Evolutionary conservation across 1,140 invertebrate species (phyloP).

Genomic region (Euschistus heros): DNA sequence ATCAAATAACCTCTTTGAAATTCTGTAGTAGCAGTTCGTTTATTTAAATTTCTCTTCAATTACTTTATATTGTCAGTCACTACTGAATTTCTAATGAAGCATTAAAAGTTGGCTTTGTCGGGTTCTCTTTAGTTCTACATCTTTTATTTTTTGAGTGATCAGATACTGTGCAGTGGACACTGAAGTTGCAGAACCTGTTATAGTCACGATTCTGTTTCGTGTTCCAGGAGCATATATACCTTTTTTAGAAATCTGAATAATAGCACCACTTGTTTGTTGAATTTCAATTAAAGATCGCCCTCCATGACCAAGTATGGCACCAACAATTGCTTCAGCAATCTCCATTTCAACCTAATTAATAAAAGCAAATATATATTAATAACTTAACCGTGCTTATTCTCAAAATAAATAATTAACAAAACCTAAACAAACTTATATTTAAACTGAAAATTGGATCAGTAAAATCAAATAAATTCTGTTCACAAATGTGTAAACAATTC

Average conservation of each 20-base stretch:
- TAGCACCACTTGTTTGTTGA: constrained; percentile 89
- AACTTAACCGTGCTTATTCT: no score
- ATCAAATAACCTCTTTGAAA: no score
- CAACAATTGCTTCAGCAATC: constrained; percentile 90
- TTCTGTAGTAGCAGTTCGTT: no score
- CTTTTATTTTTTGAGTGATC: constrained; percentile 89
- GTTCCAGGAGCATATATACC: constrained; percentile 92
- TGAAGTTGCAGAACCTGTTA: constrained; percentile 75
- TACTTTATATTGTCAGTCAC: no score
- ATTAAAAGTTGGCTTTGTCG: not conserved
- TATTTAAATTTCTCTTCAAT: no score
- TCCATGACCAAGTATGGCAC: constrained; percentile 90
- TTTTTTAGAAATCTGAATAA: constrained; percentile 97
- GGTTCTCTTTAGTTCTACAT: constrained; percentile 80
- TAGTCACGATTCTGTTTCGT: constrained; percentile 92
- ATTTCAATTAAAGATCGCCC: constrained; percentile 93
- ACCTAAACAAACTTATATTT: not conserved
- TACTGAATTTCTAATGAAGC: no score
- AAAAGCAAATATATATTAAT: constrained; percentile 20
- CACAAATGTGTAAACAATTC: no score
- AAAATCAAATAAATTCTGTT: not conserved
- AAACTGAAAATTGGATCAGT: not conserved
- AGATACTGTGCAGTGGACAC: constrained; percentile 84
- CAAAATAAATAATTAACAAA: not conserved
- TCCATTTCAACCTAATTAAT: constrained; percentile 65